phyloP scores from a whole-genome alignment of 2,797 vertebrate species.

The Avahi laniger region DNA sequence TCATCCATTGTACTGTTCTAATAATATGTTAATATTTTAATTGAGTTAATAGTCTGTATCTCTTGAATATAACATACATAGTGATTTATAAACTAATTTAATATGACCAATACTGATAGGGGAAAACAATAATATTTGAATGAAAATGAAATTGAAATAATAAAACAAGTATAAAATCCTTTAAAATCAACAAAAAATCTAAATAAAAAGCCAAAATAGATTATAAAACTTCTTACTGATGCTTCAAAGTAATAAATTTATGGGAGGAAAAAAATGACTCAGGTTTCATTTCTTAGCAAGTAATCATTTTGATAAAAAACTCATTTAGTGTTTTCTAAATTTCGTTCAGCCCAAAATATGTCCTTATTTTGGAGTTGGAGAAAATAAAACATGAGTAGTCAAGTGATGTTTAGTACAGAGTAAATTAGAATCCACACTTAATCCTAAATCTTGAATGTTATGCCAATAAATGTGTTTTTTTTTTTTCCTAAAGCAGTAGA shows the following conservation, averaged over 20 bases:
- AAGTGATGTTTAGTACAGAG: background rate
- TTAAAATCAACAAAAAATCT: background rate
- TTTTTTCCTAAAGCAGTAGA: constrained; percentile 11
- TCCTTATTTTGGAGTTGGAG: background rate
- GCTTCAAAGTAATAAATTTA: background rate
- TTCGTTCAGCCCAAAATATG: background rate
- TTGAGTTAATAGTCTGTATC: background rate
- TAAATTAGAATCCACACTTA: background rate
- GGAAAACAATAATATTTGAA: background rate
- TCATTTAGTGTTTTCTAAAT: background rate
- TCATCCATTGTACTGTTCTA: background rate
- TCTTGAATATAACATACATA: background rate
- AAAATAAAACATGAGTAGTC: background rate
- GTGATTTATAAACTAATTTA: background rate
- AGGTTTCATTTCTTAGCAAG: background rate
- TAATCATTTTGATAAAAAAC: background rate
- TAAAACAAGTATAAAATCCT: background rate
- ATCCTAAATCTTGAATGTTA: background rate
- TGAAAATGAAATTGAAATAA: background rate
- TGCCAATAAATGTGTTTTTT: background rate
- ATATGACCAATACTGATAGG: background rate
- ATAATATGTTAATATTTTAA: background rate
- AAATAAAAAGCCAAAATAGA: background rate
- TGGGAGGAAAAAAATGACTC: background rate
- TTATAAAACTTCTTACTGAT: background rate